Evolutionary conservation across 2,113 vertebrate species (phyloP).

Genomic region (Ptilonorhynchus violaceus): DNA sequence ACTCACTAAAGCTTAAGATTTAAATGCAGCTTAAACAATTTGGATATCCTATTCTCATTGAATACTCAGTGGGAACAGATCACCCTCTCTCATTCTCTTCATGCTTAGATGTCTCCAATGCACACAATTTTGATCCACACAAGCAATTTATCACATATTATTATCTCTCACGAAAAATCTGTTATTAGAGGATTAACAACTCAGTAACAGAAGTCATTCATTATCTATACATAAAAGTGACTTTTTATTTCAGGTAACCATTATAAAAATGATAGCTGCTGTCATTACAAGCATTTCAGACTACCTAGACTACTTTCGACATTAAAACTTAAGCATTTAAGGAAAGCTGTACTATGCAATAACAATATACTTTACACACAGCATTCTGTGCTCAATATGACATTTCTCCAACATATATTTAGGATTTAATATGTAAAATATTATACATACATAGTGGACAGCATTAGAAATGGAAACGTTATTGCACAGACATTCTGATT

Average conservation of each 20-base stretch:
- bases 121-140: neutral
- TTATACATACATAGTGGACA: neutral
- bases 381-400: neutral
- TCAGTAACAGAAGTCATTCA: neutral
- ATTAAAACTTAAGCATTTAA: neutral
- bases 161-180: neutral
- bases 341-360: neutral
- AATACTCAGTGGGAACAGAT: neutral
- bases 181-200: neutral
- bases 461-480: neutral
- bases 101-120: neutral
- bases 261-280: neutral
- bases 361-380: neutral
- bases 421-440: neutral
- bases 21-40: neutral
- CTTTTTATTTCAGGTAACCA: neutral
- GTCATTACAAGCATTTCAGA: neutral
- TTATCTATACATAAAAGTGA: neutral
- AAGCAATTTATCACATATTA: neutral
- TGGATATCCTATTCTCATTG: neutral
- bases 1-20: neutral
- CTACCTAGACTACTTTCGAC: neutral
- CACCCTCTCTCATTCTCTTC: neutral
- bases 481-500: neutral
- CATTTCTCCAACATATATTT: neutral